Base-by-base conservation (phyloP, 2,113 vertebrate genomes). In the Antennarius striatus region DNA sequence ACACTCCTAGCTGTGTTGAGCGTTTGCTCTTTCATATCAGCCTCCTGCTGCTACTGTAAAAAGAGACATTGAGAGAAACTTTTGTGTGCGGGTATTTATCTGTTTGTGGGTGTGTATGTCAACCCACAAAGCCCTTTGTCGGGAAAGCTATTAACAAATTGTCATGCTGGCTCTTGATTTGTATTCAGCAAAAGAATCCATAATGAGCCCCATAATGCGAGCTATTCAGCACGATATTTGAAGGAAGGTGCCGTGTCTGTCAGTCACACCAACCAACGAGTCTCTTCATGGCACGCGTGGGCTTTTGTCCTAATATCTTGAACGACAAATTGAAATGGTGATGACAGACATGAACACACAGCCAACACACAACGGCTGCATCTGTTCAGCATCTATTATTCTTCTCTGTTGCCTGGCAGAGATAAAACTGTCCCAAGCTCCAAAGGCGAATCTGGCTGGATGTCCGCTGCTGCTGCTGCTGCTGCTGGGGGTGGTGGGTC, bases 151-250 rank as follows among this genome's bases (percentile, higher is more conserved):
- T 77, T 79, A 82, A 90, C 72, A 82, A 79, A 86, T 69, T 77
- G 77, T 76, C 85, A 75, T 56, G 73, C 74, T 78, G 81, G 49
- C 54, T 85, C 75, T 78, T 87, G 84, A 88, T 87, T 87, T 84
- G 73, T 70, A 63, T 76, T 71, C 64, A 78, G 32, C 79, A 82
- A 82, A 79, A 88, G 79, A 75, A 39, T 56, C 66, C 49, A 56
- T 79, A 79, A 81, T 82, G 79, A 86, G 84, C 39, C 60, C 60
- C 75, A 76, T 81, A 79, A 84, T 81, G 79, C 12, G 14, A 70
- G 71, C 79, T 68, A 71, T 80, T 84, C 75, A 75, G 52, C 22
- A 30, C 56, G 22, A 47, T 71, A 77, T 77, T 84, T 71, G 53
- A 65, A 77, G 74, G 51, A 30, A 57, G 57, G 71, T 53, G 67